phyloP scores from a whole-genome alignment of 1,140 invertebrate species.

The Ceratitis capitata region DNA sequence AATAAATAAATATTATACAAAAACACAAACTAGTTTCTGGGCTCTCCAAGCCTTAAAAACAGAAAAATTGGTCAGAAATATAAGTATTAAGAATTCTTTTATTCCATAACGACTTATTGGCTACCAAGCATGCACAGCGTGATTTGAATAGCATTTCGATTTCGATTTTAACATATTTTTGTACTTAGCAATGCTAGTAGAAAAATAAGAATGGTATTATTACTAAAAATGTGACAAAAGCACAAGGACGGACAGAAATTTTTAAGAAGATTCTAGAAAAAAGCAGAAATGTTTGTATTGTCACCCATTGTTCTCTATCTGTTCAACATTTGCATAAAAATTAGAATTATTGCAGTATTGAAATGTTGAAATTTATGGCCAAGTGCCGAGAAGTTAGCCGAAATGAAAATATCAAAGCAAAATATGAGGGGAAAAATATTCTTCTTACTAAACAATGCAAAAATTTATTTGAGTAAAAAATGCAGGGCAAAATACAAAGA shows the following conservation, averaged over 20 bases:
- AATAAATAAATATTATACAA: no score
- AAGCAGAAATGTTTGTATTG: no score
- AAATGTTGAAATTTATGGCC: background rate
- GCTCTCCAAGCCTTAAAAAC: no score
- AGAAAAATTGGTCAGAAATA: no score
- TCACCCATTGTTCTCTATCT: no score
- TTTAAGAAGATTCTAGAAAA: no score
- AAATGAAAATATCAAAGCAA: background rate
- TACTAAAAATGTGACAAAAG: background rate
- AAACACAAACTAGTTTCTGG: no score
- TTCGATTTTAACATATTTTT: background rate
- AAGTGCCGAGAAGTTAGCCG: background rate
- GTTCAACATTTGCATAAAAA: slow-evolving; percentile 2
- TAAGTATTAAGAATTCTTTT: no score
- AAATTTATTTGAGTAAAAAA: background rate
- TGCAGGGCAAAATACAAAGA: background rate
- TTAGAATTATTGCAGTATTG: background rate
- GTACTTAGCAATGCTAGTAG: background rate
- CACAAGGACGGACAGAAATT: background rate
- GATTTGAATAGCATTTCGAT: background rate
- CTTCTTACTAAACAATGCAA: background rate
- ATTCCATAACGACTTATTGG: background rate
- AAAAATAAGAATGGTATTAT: background rate
- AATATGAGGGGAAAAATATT: background rate
- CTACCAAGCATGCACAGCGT: background rate